Conservation (phyloP, 2,113 vertebrate genomes). For the Podarcis raffonei region DNA sequence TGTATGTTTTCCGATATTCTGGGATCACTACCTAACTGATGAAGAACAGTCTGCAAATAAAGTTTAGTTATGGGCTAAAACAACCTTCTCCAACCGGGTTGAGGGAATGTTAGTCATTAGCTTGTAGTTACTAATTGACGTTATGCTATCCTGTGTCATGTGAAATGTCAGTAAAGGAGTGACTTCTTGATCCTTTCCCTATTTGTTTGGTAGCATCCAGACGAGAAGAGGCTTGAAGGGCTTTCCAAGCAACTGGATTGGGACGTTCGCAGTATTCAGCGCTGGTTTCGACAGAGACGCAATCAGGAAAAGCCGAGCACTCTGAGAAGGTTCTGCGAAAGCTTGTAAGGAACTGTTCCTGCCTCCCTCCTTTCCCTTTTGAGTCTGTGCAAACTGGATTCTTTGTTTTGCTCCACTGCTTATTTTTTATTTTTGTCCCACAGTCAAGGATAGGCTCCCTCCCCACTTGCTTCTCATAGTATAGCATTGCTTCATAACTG, state of each 20-base stretch:
- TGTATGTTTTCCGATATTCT: too few relatives aligned
- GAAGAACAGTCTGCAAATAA: too few relatives aligned
- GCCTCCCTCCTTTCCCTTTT: background rate
- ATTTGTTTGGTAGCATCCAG: slow-evolving; percentile 87
- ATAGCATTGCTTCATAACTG: background rate
- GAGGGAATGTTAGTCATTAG: background rate
- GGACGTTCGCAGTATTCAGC: slow-evolving; percentile 96
- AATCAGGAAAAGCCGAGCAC: slow-evolving; percentile 99
- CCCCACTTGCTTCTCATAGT: background rate
- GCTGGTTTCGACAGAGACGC: slow-evolving; percentile 96
- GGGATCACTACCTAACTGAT: too few relatives aligned
- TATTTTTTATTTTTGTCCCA: background rate
- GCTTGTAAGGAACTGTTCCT: slow-evolving; percentile 86
- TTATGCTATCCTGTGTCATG: slow-evolving; percentile 7
- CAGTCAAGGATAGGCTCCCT: background rate
- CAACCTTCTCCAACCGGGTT: too few relatives aligned
- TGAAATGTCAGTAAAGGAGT: slow-evolving; percentile 5
- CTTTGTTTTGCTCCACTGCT: background rate
- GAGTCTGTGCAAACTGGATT: background rate
- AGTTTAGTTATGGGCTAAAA: too few relatives aligned
- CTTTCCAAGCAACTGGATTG: slow-evolving; percentile 98
- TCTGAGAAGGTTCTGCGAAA: slow-evolving; percentile 93
- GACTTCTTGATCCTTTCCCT: slow-evolving; percentile 2
- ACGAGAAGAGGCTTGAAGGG: slow-evolving; percentile 95
- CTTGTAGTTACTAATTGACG: background rate